Evolutionary conservation across 1,140 invertebrate species (phyloP), one percentile per base, ranked within the genome.

Genomic region (Temnothorax longispinosus): DNA sequence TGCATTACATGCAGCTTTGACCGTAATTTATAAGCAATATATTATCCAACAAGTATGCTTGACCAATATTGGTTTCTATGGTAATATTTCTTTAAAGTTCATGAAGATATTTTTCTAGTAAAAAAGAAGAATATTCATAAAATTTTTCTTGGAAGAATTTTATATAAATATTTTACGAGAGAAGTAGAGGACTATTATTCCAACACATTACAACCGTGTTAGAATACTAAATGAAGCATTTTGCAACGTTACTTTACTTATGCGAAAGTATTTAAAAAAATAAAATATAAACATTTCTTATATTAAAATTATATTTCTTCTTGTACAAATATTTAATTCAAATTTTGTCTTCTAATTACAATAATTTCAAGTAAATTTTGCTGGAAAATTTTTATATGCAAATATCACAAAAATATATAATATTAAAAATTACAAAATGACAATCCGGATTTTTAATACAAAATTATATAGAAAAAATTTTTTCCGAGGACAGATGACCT

Each of bases 1-100:
- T 56, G 35, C 47, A 81, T 69, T 69, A 69, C 56, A 38, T 72
- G 21, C 3, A 52, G 18, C 47, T 44, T 71, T 56, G 15, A 41
- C 11, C 65, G 15, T 52, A 81, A 56, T 78, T 78, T 78, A 65
- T 50, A 35, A 78, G 65, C 58, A 13, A 21, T 32, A 60, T 50
- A 38, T 52, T 52, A 35, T 32, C 6, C 15, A 75, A 44, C 21
- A 64, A 77, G 2, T 27, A 32, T 10, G 32, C 21, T 76, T 35
- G 38, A 27, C 15, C 21, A 27, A 64, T 77, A 6, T 32, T 77
- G 21, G 21, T 77, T 64, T 41, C 52, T 54, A 4, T 38, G 50
- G 2, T 15, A 44, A 44, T 21, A 32, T 10, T 64, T 44, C 21
- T n/a, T 41, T 8, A 11, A 69, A 47, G 13, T 72, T 52, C 32